Evolutionary conservation across 2,888 invertebrate species (phyloP).

Genomic region (Protula sp.): DNA sequence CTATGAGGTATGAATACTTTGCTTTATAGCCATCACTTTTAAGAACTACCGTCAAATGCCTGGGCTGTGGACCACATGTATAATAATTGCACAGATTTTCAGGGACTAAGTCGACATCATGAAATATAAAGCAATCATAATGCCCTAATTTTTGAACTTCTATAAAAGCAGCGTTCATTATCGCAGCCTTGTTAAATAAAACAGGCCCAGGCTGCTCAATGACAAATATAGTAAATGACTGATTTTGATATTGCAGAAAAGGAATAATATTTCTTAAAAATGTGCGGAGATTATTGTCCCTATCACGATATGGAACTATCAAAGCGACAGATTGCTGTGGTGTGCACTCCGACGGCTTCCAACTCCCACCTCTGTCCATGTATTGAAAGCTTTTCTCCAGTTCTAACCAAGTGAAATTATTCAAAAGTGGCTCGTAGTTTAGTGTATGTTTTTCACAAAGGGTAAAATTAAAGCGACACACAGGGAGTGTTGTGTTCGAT

Average conservation of each 20-base stretch:
- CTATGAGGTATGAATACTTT: too few relatives aligned
- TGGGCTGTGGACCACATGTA: not conserved
- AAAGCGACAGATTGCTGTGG: too few relatives aligned
- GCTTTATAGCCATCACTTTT: too few relatives aligned
- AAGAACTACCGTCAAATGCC: too few relatives aligned
- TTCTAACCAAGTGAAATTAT: too few relatives aligned
- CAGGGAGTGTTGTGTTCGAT: too few relatives aligned
- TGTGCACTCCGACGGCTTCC: too few relatives aligned
- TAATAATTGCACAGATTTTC: not conserved
- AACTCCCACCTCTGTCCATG: too few relatives aligned
- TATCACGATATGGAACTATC: not conserved
- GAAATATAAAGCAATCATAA: not conserved
- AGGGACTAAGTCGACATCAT: not conserved
- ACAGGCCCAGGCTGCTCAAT: not conserved
- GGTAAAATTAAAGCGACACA: too few relatives aligned
- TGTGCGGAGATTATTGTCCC: not conserved
- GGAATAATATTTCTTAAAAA: not conserved
- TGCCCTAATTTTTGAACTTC: not conserved
- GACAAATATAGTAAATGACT: not conserved
- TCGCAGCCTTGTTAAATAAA: not conserved
- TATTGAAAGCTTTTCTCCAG: too few relatives aligned
- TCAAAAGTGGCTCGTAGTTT: too few relatives aligned
- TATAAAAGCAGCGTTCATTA: not conserved
- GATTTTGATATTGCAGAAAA: not conserved
- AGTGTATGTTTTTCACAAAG: too few relatives aligned